phyloP scores from a whole-genome alignment of 2,888 invertebrate species.

The Lasioglossum oenotherae region DNA sequence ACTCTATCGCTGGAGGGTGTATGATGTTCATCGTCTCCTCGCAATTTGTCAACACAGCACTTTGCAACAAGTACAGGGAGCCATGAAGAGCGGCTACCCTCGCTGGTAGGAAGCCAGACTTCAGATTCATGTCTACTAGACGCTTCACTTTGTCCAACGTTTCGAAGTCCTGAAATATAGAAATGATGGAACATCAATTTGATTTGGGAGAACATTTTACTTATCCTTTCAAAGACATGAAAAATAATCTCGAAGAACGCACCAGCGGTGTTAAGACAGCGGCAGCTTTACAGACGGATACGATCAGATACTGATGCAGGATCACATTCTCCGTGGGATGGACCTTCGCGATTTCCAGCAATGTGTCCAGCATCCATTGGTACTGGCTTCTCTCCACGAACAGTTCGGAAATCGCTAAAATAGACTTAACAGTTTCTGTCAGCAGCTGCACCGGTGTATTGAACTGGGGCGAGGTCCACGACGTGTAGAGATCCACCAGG shows the following conservation, averaged over 20 bases:
- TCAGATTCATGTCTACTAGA: slow-evolving; percentile 87
- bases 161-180: slow-evolving; percentile 85
- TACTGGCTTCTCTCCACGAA: slow-evolving; percentile 91
- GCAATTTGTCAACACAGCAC: slow-evolving; percentile 84
- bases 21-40: slow-evolving; percentile 85
- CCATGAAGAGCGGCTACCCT: slow-evolving; percentile 89
- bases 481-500: slow-evolving; percentile 94
- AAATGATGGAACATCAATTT: neutral
- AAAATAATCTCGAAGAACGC: slow-evolving; percentile 60
- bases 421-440: slow-evolving; percentile 88
- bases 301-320: slow-evolving; percentile 89
- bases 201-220: neutral
- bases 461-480: slow-evolving; percentile 88
- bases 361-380: slow-evolving; percentile 91
- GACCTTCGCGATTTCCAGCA: slow-evolving; percentile 88
- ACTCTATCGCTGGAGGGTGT: slow-evolving; percentile 85
- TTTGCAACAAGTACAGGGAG: slow-evolving; percentile 88
- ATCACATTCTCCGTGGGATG: slow-evolving; percentile 92
- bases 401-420: slow-evolving; percentile 91
- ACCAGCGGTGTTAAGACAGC: slow-evolving; percentile 87
- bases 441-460: slow-evolving; percentile 84
- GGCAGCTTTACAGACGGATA: slow-evolving; percentile 89
- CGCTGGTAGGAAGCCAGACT: slow-evolving; percentile 87
- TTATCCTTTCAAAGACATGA: neutral
- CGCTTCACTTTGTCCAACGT: slow-evolving; percentile 87